Base-by-base conservation (phyloP, 2,888 invertebrate species). In the Eudemis profundana region DNA sequence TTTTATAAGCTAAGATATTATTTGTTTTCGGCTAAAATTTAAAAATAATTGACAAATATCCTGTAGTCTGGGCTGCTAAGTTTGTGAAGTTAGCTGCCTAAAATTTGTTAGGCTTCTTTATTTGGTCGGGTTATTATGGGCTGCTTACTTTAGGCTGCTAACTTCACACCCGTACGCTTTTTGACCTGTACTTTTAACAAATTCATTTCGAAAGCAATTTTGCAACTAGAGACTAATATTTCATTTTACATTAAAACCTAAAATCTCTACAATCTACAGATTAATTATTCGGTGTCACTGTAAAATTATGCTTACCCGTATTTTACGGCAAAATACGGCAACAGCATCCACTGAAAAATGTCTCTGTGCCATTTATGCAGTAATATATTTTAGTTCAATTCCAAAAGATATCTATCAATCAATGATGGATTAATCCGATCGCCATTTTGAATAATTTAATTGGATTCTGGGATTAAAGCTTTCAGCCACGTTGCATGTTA, bases 361-460 rank as follows among this genome's bases (percentile, higher is more conserved):
- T 61, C 60, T 54, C 64, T 46, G 50, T 59, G 50, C 40, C 42
- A 54, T 62, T 66, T 61, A 49, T 61, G 46, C 54, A 40, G 46
- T 60, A 66, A 66, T 69, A 60, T 66, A 68, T 68, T 62, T 57
- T 68, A 68, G 51, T 60, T 42, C 47, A 40, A 60, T 49, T 46
- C 23, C 61, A 23, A 40, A 54, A 63, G 56, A 49, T 61, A 69
- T 67, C 67, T 63, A 69, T 69, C 64, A 64, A 69, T 65, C 69
- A 67, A 47, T 33, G 38, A 47, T 27, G 66, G 63, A 60, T 65
- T 65, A 65, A 57, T 46, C 51, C 14, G 19, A 42, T 4, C 19
- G 51, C 46, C 29, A 59, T 53, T 65, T 59, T 59, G 46, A 51
- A 59, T 60, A 51, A 38, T 40, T 44, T 38, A 44, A 59, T 59